Percentiles rank a stretch among this genome's conserved stretches.
Evolutionary conservation across 2,797 vertebrate genomes (phyloP).

Genomic region (Monodelphis domestica): DNA sequence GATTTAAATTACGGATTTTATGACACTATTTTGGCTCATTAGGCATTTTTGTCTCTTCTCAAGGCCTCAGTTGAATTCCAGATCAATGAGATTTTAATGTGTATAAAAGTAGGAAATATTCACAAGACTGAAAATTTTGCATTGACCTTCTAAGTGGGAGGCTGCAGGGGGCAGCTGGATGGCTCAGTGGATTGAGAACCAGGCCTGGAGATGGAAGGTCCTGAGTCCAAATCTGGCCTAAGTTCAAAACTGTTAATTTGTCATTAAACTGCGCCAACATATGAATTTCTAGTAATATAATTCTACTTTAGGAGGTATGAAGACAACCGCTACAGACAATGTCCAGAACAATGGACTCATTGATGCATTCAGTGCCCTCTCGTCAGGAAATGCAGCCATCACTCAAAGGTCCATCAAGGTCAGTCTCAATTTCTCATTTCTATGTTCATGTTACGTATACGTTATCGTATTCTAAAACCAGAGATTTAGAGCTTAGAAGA

Average conservation of each 20-base stretch:
- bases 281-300: conserved; percentile 18
- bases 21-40: neutral
- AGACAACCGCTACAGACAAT: conserved; percentile 74
- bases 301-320: conserved; percentile 81
- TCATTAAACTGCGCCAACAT: conserved; percentile 25
- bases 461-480: neutral
- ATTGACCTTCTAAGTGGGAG: conserved; percentile 17
- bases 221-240: too few relatives aligned
- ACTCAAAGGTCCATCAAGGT: conserved; percentile 85
- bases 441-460: neutral
- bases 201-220: too few relatives aligned
- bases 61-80: neutral
- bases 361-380: conserved; percentile 82
- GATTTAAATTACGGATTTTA: conserved; percentile 24
- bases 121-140: conserved; percentile 15
- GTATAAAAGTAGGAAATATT: conserved; percentile 24
- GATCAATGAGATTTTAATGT: neutral
- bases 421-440: conserved; percentile 48
- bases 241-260: neutral
- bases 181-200: too few relatives aligned
- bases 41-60: neutral
- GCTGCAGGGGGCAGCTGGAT: too few relatives aligned
- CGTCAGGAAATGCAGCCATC: conserved; percentile 77
- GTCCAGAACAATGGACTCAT: conserved; percentile 79
- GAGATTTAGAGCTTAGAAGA: neutral